Base-by-base conservation (phyloP, 2,888 invertebrate species). In the Griposia aprilina region DNA sequence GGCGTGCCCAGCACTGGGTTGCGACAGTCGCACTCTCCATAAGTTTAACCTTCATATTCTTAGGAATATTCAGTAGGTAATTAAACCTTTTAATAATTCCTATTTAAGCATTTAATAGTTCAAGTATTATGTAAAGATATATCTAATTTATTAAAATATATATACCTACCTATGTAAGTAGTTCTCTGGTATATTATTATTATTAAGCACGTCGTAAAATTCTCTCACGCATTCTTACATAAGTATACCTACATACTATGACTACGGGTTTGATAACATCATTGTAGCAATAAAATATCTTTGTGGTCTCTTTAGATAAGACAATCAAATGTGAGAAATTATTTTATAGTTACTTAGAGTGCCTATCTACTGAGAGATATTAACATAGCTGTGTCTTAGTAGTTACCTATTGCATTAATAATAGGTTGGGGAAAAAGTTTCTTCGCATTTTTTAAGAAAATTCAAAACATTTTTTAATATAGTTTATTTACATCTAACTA, bases 231-330 rank as follows among this genome's bases (percentile, higher is more conserved):
- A 30, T 41, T 26, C 41, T 17, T 30, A 67, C 30, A 30, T 67
- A 70, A 26, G 2, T 69, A 48, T 10, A 20, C 26, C 0, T 50
- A 75, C 15, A 4, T 26, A 36, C 6, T 23, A 26, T 30, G 1
- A 20, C 13, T 2, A 59, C n/a, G 13, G 45, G 20, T 74, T 45
- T 36, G 52, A 65, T 76, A 82, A 59, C 50, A 66, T 66, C 45
- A 59, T 63, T 59, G 52, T 59, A 59, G 45, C 52, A 60, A 66
- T 76, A 66, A 82, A 79, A 66, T 82, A 76, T 79, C 11, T 26
- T 59, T 45, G 17, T 66, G 36, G 10, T 76, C 23, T 76, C 15
- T 81, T 52, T n/a, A 80, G 82, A 80, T 80, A 80, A 66, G 57
- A 36, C 63, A 75, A 52, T 63, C 63, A 74, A 78, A 63, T 57